A percentile compares a stretch with the other conserved stretches of the same genome.
These are phyloP conservation scores for Ctenopoma multispine DNA, from an alignment of 2,797 vertebrate species.

Conservation along the genomic window DNA sequence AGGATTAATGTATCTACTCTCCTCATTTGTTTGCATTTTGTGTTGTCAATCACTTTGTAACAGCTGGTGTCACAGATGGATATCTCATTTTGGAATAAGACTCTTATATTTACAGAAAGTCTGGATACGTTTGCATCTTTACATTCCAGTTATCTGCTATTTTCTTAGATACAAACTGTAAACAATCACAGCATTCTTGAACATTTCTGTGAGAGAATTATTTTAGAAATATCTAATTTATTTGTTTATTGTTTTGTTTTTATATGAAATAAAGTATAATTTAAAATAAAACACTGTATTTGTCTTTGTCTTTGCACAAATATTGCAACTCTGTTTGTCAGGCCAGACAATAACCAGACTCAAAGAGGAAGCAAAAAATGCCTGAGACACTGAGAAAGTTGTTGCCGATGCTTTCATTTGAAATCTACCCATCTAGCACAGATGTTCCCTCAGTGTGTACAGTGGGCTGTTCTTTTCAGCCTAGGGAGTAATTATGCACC, in stretches of 20 bases:
- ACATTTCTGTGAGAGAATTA: constrained; percentile 82
- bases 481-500: background rate
- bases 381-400: background rate
- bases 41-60: constrained; percentile 21
- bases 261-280: constrained; percentile 90
- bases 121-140: constrained; percentile 28
- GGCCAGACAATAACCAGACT: background rate
- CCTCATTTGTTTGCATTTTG: constrained; percentile 23
- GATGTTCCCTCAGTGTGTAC: background rate
- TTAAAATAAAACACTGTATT: constrained; percentile 79
- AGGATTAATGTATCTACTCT: constrained; percentile 27
- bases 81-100: constrained; percentile 33
- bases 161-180: constrained; percentile 65
- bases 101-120: constrained; percentile 44
- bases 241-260: constrained; percentile 88
- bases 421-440: background rate
- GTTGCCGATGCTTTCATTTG: background rate
- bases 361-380: background rate
- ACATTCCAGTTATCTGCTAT: constrained; percentile 61
- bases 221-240: constrained; percentile 90
- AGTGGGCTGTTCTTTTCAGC: background rate
- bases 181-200: constrained; percentile 73
- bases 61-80: constrained; percentile 4
- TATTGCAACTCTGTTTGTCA: background rate
- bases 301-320: background rate